A percentile compares a stretch with the other conserved stretches of the same genome.
phyloP scores from a whole-genome alignment of 2,113 vertebrate species.

The Brienomyrus brachyistius region DNA sequence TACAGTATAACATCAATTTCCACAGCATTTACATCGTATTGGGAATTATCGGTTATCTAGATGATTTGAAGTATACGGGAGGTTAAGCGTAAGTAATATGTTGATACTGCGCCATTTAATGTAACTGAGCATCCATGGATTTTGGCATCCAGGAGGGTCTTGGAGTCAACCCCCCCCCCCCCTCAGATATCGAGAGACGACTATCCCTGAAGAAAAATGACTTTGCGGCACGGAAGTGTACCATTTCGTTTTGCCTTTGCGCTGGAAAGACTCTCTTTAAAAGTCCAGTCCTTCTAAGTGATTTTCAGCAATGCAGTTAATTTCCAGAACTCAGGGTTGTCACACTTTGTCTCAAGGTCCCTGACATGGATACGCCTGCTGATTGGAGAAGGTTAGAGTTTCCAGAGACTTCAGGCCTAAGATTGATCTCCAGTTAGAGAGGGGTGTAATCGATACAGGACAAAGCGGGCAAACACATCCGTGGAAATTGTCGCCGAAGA shows the following conservation, averaged over 20 bases:
- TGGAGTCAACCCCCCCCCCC: background rate
- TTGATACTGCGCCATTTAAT: too few species aligned
- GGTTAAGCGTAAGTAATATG: too few species aligned
- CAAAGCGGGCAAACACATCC: background rate
- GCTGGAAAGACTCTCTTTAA: background rate
- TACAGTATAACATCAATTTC: too few species aligned
- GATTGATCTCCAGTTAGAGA: background rate
- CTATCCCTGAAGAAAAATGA: background rate
- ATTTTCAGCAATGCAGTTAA: background rate
- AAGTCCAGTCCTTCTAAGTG: background rate
- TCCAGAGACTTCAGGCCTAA: background rate
- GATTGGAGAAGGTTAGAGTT: background rate
- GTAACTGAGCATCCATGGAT: background rate
- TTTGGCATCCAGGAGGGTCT: background rate
- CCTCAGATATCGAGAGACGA: background rate
- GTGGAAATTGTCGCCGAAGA: background rate
- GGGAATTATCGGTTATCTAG: too few species aligned
- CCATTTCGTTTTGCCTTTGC: background rate
- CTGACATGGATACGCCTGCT: constrained; percentile 4
- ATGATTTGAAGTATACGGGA: too few species aligned
- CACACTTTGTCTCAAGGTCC: background rate
- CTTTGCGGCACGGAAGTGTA: background rate
- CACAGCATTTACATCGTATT: too few species aligned
- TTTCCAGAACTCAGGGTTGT: background rate
- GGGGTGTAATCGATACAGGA: background rate